phyloP scores from a whole-genome alignment of 1,140 invertebrate species.

The Tribolium castaneum region DNA sequence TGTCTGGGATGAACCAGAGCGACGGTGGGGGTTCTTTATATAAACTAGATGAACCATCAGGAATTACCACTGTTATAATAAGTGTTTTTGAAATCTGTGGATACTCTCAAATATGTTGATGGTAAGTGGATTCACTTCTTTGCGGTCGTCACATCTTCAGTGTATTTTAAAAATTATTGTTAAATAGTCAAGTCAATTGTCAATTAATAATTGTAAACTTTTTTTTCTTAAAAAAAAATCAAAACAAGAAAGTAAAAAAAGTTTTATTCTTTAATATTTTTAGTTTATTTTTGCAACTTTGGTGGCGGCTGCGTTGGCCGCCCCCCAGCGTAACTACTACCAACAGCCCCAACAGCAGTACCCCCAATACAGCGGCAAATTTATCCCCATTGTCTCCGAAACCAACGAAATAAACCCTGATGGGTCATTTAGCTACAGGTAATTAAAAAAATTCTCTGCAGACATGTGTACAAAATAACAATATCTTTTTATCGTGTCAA shows the following conservation, averaged over 20 bases:
- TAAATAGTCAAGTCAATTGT: no score
- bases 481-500: background rate
- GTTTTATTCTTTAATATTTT: no score
- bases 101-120: constrained; percentile 36
- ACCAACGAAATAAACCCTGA: constrained; percentile 66
- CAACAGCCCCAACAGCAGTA: constrained; percentile 40
- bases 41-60: constrained; percentile 43
- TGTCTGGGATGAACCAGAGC: constrained; percentile 49
- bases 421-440: constrained; percentile 67
- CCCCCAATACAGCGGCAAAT: constrained; percentile 39
- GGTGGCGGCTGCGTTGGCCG: constrained; percentile 48
- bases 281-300: constrained; percentile 50
- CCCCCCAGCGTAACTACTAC: constrained; percentile 51
- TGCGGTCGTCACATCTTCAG: no score
- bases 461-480: background rate
- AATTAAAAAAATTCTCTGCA: background rate
- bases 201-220: no score
- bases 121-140: constrained; percentile 29
- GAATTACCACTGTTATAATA: constrained; percentile 36
- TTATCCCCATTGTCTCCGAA: constrained; percentile 66
- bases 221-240: no score
- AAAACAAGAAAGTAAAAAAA: no score
- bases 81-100: constrained; percentile 35
- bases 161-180: no score
- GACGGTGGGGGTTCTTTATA: constrained; percentile 49